Evolutionary conservation across 2,888 invertebrate species (phyloP), one percentile per base, ranked within the genome.

Genomic region (Pachydiplax longipennis): DNA sequence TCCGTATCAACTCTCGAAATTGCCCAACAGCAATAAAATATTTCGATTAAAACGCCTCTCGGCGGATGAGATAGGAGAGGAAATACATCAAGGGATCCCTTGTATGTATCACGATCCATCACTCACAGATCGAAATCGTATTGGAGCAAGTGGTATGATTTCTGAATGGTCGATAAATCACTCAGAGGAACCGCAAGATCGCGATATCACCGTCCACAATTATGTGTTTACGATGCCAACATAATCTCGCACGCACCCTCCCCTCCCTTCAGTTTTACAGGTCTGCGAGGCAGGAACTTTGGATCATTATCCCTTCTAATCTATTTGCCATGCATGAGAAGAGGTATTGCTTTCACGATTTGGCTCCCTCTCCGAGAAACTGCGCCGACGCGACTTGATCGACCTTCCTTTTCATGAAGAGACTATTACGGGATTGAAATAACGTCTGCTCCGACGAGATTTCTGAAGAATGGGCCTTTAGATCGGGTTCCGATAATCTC

Each of bases 281-380:
- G 58, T 15, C 18, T 35, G 61, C 18, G 61, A 22, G 53, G 35
- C 87, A 58, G 87, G 87, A 87, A 87, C 87, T 87, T 13, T 37
- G 37, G 22, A 22, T 61, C 6, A 87, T 87, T 87, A 87, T 87
- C 87, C 61, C 37, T 65, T 87, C 37, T 25, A 53, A 58, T 83
- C 83, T 83, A 58, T 83, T 83, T 87, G 87, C 58, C 87, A 87
- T 87, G 87, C 87, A 65, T 87, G 81, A 15, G 37, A 25, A 15
- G 53, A 61, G 83, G 87, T 31, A 87, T 87, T 61, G 87, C 58
- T 65, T 87, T 65, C 58, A 87, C 53, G 61, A 87, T 58, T 87
- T 31, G 87, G 58, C 87, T 15, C 22, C 37, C 82, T 53, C 35
- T 61, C 61, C 35, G 61, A 87, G 87, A 40, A 37, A 61, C 31